A percentile compares a stretch with the other conserved stretches of the same genome.
phyloP scores from a whole-genome alignment of 1,140 invertebrate species.

The Tetragnatha versicolor region DNA sequence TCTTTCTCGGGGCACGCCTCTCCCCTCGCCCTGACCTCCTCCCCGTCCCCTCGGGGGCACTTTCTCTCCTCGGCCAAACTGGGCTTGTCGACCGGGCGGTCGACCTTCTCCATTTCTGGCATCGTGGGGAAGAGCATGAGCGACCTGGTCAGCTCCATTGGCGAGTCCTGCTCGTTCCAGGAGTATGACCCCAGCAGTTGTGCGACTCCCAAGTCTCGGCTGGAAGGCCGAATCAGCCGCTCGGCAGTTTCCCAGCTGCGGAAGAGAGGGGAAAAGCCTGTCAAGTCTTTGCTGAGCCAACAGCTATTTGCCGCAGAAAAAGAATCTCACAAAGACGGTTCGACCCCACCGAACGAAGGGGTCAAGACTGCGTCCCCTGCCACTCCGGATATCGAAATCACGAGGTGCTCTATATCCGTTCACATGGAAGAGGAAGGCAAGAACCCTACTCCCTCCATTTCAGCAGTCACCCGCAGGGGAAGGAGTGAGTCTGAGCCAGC shows the following conservation, averaged over 20 bases:
- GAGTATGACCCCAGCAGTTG: conserved; percentile 21
- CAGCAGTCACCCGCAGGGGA: not conserved
- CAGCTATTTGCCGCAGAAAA: conserved; percentile 40
- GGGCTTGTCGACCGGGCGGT: conserved; percentile 20
- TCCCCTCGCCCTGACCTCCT: conserved; percentile 47
- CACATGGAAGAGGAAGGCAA: conserved; percentile 22
- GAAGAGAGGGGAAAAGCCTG: conserved; percentile 33
- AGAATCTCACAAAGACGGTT: conserved; percentile 30
- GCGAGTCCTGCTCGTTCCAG: conserved; percentile 25
- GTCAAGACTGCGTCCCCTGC: not conserved
- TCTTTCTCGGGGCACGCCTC: conserved; percentile 54
- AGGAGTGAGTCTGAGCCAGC: conserved; percentile 40
- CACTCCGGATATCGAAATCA: conserved; percentile 50
- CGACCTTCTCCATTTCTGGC: conserved; percentile 7
- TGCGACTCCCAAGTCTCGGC: conserved; percentile 39
- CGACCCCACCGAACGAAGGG: not conserved
- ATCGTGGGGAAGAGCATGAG: conserved; percentile 35
- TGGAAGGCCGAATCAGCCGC: conserved; percentile 41
- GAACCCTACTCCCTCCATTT: not conserved
- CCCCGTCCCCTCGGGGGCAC: conserved; percentile 31
- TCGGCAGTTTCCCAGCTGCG: conserved; percentile 41
- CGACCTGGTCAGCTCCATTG: conserved; percentile 24
- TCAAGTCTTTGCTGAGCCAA: conserved; percentile 40
- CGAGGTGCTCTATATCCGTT: conserved; percentile 23
- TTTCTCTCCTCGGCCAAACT: conserved; percentile 39